These are phyloP conservation scores for Cheilinus undulatus DNA, from an alignment of 2,113 vertebrate genomes.

Conservation along the genomic window DNA sequence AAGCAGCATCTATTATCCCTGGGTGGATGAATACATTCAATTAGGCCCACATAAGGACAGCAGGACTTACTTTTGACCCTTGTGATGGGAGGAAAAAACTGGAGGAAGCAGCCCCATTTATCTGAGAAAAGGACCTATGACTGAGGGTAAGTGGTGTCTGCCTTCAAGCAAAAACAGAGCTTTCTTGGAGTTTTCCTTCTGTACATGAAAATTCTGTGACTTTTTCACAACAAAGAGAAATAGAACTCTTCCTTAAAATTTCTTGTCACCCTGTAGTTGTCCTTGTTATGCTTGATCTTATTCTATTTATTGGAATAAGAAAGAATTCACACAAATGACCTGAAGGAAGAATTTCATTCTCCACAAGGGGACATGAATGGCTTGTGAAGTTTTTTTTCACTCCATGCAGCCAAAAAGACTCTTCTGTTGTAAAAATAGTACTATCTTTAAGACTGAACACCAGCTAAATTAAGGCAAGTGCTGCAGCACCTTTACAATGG, in stretches of 20 bases:
- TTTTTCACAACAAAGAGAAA: slow-evolving; percentile 36
- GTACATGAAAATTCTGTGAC: slow-evolving; percentile 5
- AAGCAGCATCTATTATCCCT: slow-evolving; percentile 28
- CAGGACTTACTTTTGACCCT: slow-evolving; percentile 45
- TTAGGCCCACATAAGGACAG: slow-evolving; percentile 47
- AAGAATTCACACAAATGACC: background rate
- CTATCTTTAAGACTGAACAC: background rate
- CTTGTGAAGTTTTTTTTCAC: slow-evolving; percentile 26
- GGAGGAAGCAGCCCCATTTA: slow-evolving; percentile 22
- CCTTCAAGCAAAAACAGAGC: slow-evolving; percentile 29
- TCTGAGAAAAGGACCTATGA: slow-evolving; percentile 47
- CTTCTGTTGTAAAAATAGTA: background rate
- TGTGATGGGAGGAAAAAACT: slow-evolving; percentile 34
- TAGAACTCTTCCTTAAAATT: slow-evolving; percentile 26
- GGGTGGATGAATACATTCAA: slow-evolving; percentile 47
- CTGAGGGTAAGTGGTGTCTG: slow-evolving; percentile 57
- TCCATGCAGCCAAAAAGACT: slow-evolving; percentile 12
- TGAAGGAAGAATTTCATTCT: slow-evolving; percentile 17
- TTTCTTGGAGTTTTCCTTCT: slow-evolving; percentile 48
- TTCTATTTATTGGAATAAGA: slow-evolving; percentile 55
- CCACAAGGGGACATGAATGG: slow-evolving; percentile 19
- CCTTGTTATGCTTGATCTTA: slow-evolving; percentile 48
- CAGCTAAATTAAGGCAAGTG: slow-evolving; percentile 1
- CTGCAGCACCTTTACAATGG: background rate
- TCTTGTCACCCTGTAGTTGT: slow-evolving; percentile 33